phyloP scores from a whole-genome alignment of 2,113 vertebrate genomes.

The Gracilinanus agilis region DNA sequence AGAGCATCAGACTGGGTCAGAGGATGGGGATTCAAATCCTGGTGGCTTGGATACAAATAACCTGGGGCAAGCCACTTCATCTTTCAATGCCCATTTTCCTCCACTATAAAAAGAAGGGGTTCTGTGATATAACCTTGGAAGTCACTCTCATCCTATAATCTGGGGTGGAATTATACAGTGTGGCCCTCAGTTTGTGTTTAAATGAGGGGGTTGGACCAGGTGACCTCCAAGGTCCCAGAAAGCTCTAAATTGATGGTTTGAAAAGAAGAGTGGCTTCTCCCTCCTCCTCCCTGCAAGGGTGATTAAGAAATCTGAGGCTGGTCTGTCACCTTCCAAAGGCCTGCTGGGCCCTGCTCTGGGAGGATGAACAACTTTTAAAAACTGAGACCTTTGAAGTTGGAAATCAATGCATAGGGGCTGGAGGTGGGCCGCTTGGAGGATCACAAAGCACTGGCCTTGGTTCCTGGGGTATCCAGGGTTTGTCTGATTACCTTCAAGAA shows the following conservation, averaged over 20 bases:
- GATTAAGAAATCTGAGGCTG: background rate
- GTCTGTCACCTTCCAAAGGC: background rate
- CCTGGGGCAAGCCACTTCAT: background rate
- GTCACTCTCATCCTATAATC: background rate
- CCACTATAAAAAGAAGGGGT: background rate
- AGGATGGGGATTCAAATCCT: background rate
- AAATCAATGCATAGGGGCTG: background rate
- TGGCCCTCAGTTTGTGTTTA: background rate
- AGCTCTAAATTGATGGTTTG: background rate
- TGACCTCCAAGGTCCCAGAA: background rate
- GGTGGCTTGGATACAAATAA: background rate
- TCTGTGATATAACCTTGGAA: background rate
- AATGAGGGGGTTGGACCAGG: background rate
- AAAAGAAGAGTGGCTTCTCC: background rate
- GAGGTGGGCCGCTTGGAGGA: background rate
- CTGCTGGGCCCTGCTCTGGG: background rate
- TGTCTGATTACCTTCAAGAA: conserved; percentile 95
- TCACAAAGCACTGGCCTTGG: background rate
- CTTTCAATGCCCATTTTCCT: background rate
- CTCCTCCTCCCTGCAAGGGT: background rate
- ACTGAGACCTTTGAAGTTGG: background rate
- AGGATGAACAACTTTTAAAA: background rate
- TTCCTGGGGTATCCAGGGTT: conserved; percentile 53
- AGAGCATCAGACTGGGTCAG: background rate
- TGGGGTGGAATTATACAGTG: background rate